Percentiles rank a stretch among this genome's conserved stretches.
These are phyloP conservation scores for Choloepus hoffmanni DNA, from an alignment of 2,113 vertebrate genomes.

Conservation along the genomic window DNA sequence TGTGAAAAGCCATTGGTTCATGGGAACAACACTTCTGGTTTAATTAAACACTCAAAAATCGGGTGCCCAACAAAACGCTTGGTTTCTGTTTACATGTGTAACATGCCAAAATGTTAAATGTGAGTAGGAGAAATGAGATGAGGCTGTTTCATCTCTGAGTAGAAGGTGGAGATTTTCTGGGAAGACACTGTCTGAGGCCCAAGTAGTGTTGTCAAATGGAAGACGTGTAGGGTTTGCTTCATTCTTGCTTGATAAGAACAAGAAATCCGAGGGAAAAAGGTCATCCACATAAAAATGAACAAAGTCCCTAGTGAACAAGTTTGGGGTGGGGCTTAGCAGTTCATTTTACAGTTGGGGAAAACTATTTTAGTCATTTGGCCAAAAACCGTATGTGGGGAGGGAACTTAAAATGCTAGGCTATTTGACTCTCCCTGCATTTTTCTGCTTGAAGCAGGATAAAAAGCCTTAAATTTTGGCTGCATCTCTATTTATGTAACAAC, in stretches of 20 bases:
- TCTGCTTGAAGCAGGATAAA: slow-evolving; percentile 61
- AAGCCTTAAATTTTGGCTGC: slow-evolving; percentile 48
- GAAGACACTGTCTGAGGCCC: slow-evolving; percentile 36
- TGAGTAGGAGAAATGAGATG: background rate
- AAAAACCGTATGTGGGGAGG: slow-evolving; percentile 59
- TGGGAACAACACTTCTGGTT: background rate
- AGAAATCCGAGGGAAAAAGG: background rate
- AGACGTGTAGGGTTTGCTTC: slow-evolving; percentile 1
- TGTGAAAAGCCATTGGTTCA: background rate
- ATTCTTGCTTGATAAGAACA: slow-evolving; percentile 9
- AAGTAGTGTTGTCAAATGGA: background rate
- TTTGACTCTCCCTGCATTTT: slow-evolving; percentile 42
- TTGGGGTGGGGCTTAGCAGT: slow-evolving; percentile 43
- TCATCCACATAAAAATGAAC: background rate
- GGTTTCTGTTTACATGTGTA: background rate
- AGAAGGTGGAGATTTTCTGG: slow-evolving; percentile 22
- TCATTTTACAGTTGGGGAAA: slow-evolving; percentile 55
- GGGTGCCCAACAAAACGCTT: background rate
- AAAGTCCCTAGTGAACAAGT: background rate
- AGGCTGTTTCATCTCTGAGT: background rate
- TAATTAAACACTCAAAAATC: slow-evolving; percentile 36
- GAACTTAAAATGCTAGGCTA: slow-evolving; percentile 34
- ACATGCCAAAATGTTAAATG: background rate
- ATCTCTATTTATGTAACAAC: slow-evolving; percentile 61
- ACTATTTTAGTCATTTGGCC: slow-evolving; percentile 71